phyloP scores from a whole-genome alignment of 2,888 invertebrate genomes.

The Pollenia angustigena region DNA sequence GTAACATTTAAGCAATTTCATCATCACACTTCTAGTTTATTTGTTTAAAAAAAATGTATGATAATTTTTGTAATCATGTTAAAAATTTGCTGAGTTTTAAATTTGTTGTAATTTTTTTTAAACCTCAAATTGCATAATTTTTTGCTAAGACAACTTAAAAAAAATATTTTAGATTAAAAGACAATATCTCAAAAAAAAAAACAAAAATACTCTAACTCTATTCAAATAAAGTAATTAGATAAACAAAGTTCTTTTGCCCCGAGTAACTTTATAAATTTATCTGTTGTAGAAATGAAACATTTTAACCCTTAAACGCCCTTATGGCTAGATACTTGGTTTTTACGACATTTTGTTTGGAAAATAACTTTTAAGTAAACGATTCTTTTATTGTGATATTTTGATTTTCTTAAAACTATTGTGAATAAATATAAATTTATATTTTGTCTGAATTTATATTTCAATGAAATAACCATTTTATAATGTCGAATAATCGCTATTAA shows the following conservation, averaged over 20 bases:
- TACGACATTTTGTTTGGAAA: no score
- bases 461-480: no score
- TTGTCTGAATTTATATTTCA: no score
- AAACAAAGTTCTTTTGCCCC: neutral
- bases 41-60: neutral
- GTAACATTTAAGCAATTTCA: neutral
- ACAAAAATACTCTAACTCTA: neutral
- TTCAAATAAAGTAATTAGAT: slow-evolving; percentile 42
- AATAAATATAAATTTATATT: no score
- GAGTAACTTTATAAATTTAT: neutral
- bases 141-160: neutral
- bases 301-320: slow-evolving; percentile 31
- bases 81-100: slow-evolving; percentile 48
- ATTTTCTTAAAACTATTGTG: no score
- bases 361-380: no score
- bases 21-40: neutral
- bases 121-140: neutral
- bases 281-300: neutral
- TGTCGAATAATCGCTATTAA: no score
- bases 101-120: neutral
- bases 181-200: neutral
- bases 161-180: no score
- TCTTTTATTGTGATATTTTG: no score
- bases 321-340: neutral
- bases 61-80: neutral